Evolutionary conservation across 2,113 vertebrate species (phyloP).

Genomic region (Nematolebias whitei): DNA sequence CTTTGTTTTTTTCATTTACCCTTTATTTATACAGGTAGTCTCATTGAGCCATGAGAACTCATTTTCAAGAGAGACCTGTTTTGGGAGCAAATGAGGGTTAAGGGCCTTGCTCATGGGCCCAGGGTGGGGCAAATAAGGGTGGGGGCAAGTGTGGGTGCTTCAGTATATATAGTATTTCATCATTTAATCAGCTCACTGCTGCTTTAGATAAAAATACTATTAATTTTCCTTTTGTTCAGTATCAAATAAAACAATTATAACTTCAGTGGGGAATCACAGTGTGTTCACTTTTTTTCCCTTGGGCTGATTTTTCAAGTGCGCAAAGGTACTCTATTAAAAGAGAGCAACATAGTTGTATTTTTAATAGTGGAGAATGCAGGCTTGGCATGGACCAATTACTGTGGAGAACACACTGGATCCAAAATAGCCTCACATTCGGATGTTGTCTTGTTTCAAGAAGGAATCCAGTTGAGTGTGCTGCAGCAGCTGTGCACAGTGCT

Average conservation of each 20-base stretch:
- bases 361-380: constrained; percentile 26
- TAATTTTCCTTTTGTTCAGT: neutral
- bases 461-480: constrained; percentile 23
- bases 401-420: constrained; percentile 40
- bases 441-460: constrained; percentile 21
- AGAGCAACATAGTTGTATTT: constrained; percentile 30
- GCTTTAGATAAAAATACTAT: constrained; percentile 9
- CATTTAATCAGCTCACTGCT: constrained; percentile 43
- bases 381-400: constrained; percentile 54
- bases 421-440: constrained; percentile 67
- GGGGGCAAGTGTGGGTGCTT: too few relatives aligned
- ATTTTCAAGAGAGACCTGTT: too few relatives aligned
- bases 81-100: too few relatives aligned
- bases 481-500: constrained; percentile 42
- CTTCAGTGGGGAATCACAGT: constrained; percentile 18
- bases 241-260: constrained; percentile 36
- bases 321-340: constrained; percentile 9
- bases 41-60: too few relatives aligned
- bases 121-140: too few relatives aligned
- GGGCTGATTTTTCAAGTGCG: constrained; percentile 16
- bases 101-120: too few relatives aligned
- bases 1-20: too few relatives aligned
- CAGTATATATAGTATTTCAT: constrained; percentile 58
- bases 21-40: too few relatives aligned
- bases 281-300: constrained; percentile 14